Percentiles rank a stretch among this genome's conserved stretches.
These are phyloP conservation scores for Clinocottus analis DNA, from an alignment of 2,113 vertebrate species.

Conservation along the genomic window DNA sequence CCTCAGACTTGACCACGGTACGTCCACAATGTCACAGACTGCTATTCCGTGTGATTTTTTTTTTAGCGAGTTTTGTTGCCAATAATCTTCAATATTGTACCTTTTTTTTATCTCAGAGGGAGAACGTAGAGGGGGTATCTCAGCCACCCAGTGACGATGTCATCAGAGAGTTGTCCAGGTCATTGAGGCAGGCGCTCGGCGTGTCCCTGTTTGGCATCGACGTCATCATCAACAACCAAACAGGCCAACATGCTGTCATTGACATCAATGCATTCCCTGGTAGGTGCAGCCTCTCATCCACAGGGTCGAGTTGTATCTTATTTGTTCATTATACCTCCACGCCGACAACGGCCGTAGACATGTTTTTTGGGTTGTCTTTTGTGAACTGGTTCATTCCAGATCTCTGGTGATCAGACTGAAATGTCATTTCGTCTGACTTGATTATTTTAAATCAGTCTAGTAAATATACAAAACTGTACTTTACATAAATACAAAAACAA, in stretches of 20 bases:
- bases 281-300: constrained; percentile 58
- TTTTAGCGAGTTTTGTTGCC: no score
- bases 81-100: background rate
- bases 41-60: fast-evolving
- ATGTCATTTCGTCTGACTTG: background rate
- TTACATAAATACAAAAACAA: background rate
- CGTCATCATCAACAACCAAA: constrained; percentile 98
- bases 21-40: constrained; percentile 56
- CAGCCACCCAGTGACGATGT: constrained; percentile 93
- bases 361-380: background rate
- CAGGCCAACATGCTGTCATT: constrained; percentile 95
- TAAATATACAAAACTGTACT: background rate
- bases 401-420: background rate
- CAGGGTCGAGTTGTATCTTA: background rate
- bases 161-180: constrained; percentile 92
- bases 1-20: constrained; percentile 96
- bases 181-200: constrained; percentile 89
- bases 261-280: constrained; percentile 99
- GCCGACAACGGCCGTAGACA: background rate
- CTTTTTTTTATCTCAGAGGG: constrained; percentile 82
- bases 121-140: constrained; percentile 95
- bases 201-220: constrained; percentile 98
- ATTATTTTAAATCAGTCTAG: background rate
- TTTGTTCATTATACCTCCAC: no score
- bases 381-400: background rate